Percentiles rank a stretch among this genome's conserved stretches.
Conservation (phyloP, 2,113 vertebrate species). For the Ceuthmochares aereus region DNA sequence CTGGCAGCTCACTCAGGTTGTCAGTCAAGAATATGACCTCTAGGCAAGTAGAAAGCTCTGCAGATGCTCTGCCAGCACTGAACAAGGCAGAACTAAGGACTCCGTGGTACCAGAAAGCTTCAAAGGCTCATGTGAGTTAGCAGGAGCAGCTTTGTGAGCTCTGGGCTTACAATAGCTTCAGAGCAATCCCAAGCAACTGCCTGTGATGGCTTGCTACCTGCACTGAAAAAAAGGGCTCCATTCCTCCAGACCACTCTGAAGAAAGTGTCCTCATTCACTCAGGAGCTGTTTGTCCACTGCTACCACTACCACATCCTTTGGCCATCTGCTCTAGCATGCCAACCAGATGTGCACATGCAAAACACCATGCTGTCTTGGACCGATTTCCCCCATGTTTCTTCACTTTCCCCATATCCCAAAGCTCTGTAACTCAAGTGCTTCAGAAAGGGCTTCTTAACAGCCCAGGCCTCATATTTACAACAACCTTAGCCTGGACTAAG, state of each 20-base stretch:
- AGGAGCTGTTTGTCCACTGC: background rate
- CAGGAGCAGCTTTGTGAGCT: background rate
- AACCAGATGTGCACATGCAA: background rate
- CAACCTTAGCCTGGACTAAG: background rate
- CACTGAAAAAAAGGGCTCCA: background rate
- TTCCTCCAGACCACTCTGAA: background rate
- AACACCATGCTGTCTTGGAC: background rate
- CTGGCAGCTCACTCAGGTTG: background rate
- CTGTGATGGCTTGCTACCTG: background rate
- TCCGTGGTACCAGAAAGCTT: background rate
- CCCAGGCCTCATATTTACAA: background rate
- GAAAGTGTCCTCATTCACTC: background rate
- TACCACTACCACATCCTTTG: background rate
- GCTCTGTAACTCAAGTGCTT: background rate
- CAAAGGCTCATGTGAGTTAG: background rate
- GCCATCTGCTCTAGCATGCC: background rate
- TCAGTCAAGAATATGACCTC: background rate
- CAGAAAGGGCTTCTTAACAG: background rate
- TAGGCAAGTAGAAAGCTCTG: background rate
- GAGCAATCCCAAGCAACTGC: background rate
- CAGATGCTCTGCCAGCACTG: background rate
- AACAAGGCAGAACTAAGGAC: background rate
- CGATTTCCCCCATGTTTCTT: background rate
- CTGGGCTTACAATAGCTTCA: background rate
- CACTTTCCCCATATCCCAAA: background rate